Evolutionary conservation across 2,888 invertebrate genomes (phyloP).

Genomic region (Papilio demoleus): DNA sequence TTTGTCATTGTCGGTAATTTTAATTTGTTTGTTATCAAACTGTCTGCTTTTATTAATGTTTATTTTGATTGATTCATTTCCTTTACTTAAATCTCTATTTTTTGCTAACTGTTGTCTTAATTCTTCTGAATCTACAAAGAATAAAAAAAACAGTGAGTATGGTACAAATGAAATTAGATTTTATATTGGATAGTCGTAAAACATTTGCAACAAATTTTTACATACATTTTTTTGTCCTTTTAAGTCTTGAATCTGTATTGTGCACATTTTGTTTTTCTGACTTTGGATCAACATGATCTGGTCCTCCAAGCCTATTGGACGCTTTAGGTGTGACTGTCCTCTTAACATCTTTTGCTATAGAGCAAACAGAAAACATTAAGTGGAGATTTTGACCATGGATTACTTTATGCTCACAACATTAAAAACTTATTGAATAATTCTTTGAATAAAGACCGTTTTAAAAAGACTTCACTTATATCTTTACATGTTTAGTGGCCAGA

Average conservation of each 20-base stretch:
- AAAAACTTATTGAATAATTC: too few species aligned
- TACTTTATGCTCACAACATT: too few species aligned
- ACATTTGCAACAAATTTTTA: conserved; percentile 28
- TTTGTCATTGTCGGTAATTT: conserved; percentile 39
- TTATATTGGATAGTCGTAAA: too few species aligned
- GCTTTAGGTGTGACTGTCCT: conserved; percentile 49
- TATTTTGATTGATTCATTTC: conserved; percentile 54
- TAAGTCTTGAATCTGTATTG: conserved; percentile 55
- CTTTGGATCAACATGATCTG: conserved; percentile 49
- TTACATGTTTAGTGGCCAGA: neutral
- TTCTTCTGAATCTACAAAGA: conserved; percentile 63
- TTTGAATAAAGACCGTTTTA: too few species aligned
- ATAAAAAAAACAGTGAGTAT: conserved; percentile 18
- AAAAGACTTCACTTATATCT: neutral
- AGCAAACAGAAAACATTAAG: neutral
- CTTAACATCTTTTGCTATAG: conserved; percentile 54
- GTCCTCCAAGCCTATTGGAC: conserved; percentile 51
- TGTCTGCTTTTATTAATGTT: conserved; percentile 47
- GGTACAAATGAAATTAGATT: too few species aligned
- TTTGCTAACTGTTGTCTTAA: conserved; percentile 55
- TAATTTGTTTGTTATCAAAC: conserved; percentile 50
- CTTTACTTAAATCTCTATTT: conserved; percentile 51
- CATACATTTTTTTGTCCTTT: conserved; percentile 59
- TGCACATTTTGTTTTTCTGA: conserved; percentile 51
- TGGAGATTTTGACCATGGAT: too few species aligned